phyloP scores from a whole-genome alignment of 2,888 invertebrate species.

The Drosophila rellima region DNA sequence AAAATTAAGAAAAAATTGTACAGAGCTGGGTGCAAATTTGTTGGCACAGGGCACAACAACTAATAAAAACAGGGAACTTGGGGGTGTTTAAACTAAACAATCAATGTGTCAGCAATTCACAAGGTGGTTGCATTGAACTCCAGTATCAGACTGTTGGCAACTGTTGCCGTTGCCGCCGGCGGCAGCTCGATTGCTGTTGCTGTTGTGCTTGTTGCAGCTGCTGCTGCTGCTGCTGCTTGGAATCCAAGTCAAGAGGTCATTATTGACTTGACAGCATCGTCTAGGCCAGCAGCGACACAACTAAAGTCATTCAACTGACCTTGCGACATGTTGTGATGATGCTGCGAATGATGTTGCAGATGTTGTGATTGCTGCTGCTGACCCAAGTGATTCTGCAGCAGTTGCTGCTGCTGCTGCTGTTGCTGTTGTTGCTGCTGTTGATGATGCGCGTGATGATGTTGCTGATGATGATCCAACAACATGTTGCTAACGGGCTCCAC shows the following conservation, averaged over 20 bases:
- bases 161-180: slow-evolving; percentile 50
- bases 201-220: slow-evolving; percentile 15
- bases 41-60: slow-evolving; percentile 35
- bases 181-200: slow-evolving; percentile 41
- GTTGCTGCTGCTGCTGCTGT: slow-evolving; percentile 59
- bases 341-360: slow-evolving; percentile 67
- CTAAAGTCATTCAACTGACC: slow-evolving; percentile 85
- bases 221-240: slow-evolving; percentile 35
- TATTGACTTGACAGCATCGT: slow-evolving; percentile 87
- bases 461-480: slow-evolving; percentile 70
- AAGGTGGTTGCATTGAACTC: slow-evolving; percentile 83
- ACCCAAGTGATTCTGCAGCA: slow-evolving; percentile 59
- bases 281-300: slow-evolving; percentile 85
- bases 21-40: slow-evolving; percentile 58
- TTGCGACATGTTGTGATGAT: slow-evolving; percentile 60
- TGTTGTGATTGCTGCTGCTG: slow-evolving; percentile 57
- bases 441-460: slow-evolving; percentile 63
- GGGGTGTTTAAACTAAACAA: slow-evolving; percentile 60
- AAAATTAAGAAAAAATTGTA: slow-evolving; percentile 60
- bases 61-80: slow-evolving; percentile 24
- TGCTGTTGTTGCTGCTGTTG: slow-evolving; percentile 37
- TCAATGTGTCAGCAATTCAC: slow-evolving; percentile 55
- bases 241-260: slow-evolving; percentile 86
- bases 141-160: slow-evolving; percentile 77
- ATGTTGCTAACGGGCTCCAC: slow-evolving; percentile 76